phyloP scores from a whole-genome alignment of 2,113 vertebrate genomes.

The Syrrhaptes paradoxus region DNA sequence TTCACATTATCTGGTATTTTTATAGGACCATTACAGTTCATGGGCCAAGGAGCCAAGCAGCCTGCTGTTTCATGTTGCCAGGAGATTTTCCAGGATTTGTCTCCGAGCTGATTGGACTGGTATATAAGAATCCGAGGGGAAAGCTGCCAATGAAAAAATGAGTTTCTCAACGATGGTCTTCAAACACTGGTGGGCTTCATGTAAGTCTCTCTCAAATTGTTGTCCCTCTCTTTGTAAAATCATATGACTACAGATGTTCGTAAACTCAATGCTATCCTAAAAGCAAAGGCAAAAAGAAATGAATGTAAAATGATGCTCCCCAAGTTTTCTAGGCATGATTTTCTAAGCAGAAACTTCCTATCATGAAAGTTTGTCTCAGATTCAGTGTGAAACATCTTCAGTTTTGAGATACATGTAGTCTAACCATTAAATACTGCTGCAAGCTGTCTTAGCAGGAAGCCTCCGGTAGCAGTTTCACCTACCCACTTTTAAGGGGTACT shows the following conservation, averaged over 20 bases:
- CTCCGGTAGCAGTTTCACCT: neutral
- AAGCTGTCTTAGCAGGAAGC: neutral
- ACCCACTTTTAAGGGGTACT: neutral
- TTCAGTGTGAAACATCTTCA: neutral
- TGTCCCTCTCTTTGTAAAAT: slow-evolving; percentile 59
- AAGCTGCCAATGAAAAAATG: slow-evolving; percentile 46
- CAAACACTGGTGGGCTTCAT: slow-evolving; percentile 58
- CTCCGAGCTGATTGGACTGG: slow-evolving; percentile 15
- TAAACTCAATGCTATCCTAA: slow-evolving; percentile 69
- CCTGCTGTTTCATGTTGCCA: slow-evolving; percentile 35
- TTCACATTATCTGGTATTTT: slow-evolving; percentile 20
- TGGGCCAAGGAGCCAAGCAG: neutral
- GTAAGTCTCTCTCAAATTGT: slow-evolving; percentile 65
- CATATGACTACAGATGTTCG: slow-evolving; percentile 68
- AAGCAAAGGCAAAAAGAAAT: slow-evolving; percentile 30
- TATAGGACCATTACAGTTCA: neutral
- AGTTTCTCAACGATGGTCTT: slow-evolving; percentile 64
- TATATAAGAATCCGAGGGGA: slow-evolving; percentile 32
- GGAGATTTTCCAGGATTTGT: slow-evolving; percentile 67
- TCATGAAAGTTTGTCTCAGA: neutral
- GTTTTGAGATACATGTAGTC: neutral
- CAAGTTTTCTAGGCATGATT: neutral
- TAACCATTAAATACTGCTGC: neutral
- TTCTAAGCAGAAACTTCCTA: neutral
- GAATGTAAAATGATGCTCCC: neutral